Evolutionary conservation across 1,140 invertebrate species (phyloP).

Genomic region (Diachasma alloeum): DNA sequence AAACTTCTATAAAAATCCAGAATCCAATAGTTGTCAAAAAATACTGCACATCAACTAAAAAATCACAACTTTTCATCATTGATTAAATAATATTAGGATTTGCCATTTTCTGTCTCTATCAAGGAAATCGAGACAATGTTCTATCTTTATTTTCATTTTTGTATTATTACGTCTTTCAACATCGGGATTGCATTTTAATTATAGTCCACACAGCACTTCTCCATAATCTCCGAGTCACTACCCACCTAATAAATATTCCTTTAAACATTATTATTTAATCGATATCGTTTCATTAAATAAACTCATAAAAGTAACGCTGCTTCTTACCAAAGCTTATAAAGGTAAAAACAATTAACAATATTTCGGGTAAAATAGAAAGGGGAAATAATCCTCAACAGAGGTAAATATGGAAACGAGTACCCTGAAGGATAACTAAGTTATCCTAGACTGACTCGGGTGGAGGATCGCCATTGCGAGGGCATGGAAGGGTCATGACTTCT

Average conservation of each 20-base stretch:
- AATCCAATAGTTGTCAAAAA: too few species aligned
- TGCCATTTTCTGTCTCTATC: too few species aligned
- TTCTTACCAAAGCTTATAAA: background rate
- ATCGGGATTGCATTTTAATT: background rate
- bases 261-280: background rate
- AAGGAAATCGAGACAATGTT: too few species aligned
- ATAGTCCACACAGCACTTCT: constrained; percentile 57
- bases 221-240: background rate
- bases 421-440: constrained; percentile 57
- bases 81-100: too few species aligned
- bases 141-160: too few species aligned
- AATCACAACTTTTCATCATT: too few species aligned
- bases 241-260: background rate
- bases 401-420: constrained; percentile 58
- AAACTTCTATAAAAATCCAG: too few species aligned
- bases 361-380: background rate
- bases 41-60: too few species aligned
- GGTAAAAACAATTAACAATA: background rate
- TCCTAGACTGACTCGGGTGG: constrained; percentile 61
- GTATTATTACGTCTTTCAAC: too few species aligned
- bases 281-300: background rate
- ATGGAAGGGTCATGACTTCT: constrained; percentile 52
- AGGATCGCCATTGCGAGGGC: constrained; percentile 47
- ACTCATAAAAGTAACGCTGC: background rate
- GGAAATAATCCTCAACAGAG: constrained; percentile 48